Conservation (phyloP, 1,140 invertebrate species). For the Drosophila sp. region DNA sequence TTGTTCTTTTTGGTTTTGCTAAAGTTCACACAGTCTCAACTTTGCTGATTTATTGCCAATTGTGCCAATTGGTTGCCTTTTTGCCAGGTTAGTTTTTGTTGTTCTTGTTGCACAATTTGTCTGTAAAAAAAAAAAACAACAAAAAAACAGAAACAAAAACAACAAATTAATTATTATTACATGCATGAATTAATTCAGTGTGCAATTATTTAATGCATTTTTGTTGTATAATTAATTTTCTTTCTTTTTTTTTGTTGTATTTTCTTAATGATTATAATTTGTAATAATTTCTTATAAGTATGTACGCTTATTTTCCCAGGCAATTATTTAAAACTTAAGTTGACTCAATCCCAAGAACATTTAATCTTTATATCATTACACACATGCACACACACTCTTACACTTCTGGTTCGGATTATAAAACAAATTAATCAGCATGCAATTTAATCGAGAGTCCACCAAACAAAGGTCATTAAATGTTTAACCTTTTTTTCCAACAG, state of each 20-base stretch:
- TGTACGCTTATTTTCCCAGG: constrained; percentile 9
- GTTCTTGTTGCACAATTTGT: constrained; percentile 71
- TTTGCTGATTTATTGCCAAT: constrained; percentile 76
- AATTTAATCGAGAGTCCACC: not conserved
- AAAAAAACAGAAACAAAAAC: constrained; percentile 15
- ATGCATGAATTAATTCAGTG: constrained; percentile 39
- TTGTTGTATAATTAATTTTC: not conserved
- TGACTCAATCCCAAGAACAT: constrained; percentile 19
- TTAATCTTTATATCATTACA: not conserved
- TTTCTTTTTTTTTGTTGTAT: constrained; percentile 14
- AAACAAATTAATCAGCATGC: not conserved
- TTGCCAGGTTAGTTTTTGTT: constrained; percentile 41
- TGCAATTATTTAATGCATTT: constrained; percentile 37
- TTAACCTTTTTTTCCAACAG: too few relatives aligned
- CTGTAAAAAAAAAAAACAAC: constrained; percentile 50
- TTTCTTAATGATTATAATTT: constrained; percentile 30
- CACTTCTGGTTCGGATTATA: too few relatives aligned
- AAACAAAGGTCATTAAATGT: not conserved
- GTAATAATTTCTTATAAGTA: constrained; percentile 17
- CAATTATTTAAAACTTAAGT: constrained; percentile 36
- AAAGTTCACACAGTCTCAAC: constrained; percentile 38
- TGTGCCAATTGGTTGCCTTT: constrained; percentile 63
- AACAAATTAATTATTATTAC: constrained; percentile 16
- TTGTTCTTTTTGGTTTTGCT: constrained; percentile 35
- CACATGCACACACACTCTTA: not conserved